A percentile compares a stretch with the other conserved stretches of the same genome.
Conservation (phyloP, 2,888 invertebrate genomes). For the Biston stratarius region DNA sequence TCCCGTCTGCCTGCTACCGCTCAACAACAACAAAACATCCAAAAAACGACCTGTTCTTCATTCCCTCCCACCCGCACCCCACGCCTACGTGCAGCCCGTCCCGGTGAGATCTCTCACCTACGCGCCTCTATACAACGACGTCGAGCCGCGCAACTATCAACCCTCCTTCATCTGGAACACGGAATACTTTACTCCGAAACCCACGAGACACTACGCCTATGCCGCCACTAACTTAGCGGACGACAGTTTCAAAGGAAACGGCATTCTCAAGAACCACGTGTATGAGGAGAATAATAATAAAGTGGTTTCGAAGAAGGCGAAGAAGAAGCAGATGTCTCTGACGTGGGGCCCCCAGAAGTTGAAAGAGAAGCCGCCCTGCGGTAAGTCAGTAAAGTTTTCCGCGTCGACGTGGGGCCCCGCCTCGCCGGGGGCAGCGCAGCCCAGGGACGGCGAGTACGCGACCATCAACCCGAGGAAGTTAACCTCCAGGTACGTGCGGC, state of each 20-base stretch:
- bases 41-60: neutral
- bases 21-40: constrained; percentile 16
- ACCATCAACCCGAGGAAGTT: constrained; percentile 63
- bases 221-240: neutral
- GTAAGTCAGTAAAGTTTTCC: constrained; percentile 40
- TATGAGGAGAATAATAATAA: constrained; percentile 21
- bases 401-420: constrained; percentile 43
- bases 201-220: constrained; percentile 1
- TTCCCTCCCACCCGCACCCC: constrained; percentile 3
- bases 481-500: constrained; percentile 53
- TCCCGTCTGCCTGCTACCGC: neutral
- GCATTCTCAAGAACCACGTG: constrained; percentile 19
- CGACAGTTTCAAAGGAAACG: constrained; percentile 7
- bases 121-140: neutral
- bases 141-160: neutral
- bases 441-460: constrained; percentile 55
- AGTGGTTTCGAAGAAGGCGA: neutral
- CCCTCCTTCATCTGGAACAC: constrained; percentile 2
- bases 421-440: constrained; percentile 41
- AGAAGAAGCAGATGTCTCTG: constrained; percentile 31
- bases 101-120: constrained; percentile 17
- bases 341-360: constrained; percentile 44
- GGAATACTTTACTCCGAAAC: constrained; percentile 17
- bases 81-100: constrained; percentile 4
- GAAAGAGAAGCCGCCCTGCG: constrained; percentile 31